phyloP scores from a whole-genome alignment of 2,888 invertebrate species.

The Clitarchus hookeri region DNA sequence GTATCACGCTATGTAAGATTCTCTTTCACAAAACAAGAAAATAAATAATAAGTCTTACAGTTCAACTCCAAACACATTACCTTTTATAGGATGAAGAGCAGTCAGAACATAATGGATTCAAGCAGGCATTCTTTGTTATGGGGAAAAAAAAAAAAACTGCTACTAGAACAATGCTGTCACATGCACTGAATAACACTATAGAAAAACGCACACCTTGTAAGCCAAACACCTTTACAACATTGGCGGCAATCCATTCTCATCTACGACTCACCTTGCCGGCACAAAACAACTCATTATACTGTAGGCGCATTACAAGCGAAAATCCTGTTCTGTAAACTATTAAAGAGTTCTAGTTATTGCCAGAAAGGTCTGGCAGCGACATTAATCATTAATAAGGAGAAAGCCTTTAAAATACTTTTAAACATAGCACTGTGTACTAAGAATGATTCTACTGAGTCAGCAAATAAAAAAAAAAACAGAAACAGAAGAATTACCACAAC shows the following conservation, averaged over 20 bases:
- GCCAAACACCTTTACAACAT: constrained; percentile 30
- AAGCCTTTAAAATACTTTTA: not conserved
- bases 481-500: not conserved
- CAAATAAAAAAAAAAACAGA: not conserved
- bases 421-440: not conserved
- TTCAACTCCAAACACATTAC: constrained; percentile 15
- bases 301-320: not conserved
- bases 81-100: constrained; percentile 15
- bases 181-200: constrained; percentile 31
- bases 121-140: constrained; percentile 22
- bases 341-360: not conserved
- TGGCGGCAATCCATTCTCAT: not conserved
- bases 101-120: constrained; percentile 5
- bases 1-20: constrained; percentile 20
- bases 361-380: not conserved
- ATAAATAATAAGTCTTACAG: constrained; percentile 18
- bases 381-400: not conserved
- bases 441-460: not conserved
- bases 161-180: constrained; percentile 29
- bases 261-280: not conserved
- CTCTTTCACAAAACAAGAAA: constrained; percentile 20
- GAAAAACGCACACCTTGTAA: constrained; percentile 28
- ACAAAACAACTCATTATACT: not conserved
- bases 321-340: not conserved
- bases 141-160: not conserved